Base-by-base conservation (phyloP, 2,797 vertebrate species). In the Sebastes hopkinsi region DNA sequence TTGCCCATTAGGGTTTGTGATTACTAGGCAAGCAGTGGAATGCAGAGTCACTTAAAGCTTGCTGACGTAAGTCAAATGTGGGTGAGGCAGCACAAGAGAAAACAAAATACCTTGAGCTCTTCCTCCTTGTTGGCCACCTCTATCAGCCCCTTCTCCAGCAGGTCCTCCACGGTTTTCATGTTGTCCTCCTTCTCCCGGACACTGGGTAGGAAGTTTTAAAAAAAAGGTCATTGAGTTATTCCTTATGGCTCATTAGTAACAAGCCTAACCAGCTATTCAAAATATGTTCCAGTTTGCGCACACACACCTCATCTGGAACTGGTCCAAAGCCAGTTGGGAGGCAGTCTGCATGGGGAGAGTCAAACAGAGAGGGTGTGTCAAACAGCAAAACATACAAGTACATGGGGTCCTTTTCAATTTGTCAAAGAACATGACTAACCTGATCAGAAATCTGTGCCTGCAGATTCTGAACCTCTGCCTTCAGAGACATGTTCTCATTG, bases 61-160 rank as follows among this genome's bases (percentile, higher is more conserved):
- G 64, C 68, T 62, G 60, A 83, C 54, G 16, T 70, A 5, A 71
- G 66, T 70, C n/a, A 72, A 65, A 75, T 74, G 38, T 50, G 27
- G 11, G 34, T 32, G 66, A 77, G 62, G n/a, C n/a, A 70, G 72
- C 60, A 56, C 3, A 50, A 65, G 4, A 59, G 9, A 61, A 79
- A 77, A 79, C 8, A 30, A 30, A 55, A 62, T 70, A 99, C 99
- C 96, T 97, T 97, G 56, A 99, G 94, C 42, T 97, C 96, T 23
- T 97, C 97, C 77, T 98, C 97, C 85, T 98, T 99, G 89, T 98
- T 99, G 81, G 98, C 98, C 94, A 99, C 95, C 91, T 99, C 95
- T 80, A 99, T 99, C 77, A 99, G 95, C 69, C 97, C 97, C 73
- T 97, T 92, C 91, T 99, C 97, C 78, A 99, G 95, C 78, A 99